phyloP scores from a whole-genome alignment of 2,888 invertebrate species.

The Stenodera caucasica region DNA sequence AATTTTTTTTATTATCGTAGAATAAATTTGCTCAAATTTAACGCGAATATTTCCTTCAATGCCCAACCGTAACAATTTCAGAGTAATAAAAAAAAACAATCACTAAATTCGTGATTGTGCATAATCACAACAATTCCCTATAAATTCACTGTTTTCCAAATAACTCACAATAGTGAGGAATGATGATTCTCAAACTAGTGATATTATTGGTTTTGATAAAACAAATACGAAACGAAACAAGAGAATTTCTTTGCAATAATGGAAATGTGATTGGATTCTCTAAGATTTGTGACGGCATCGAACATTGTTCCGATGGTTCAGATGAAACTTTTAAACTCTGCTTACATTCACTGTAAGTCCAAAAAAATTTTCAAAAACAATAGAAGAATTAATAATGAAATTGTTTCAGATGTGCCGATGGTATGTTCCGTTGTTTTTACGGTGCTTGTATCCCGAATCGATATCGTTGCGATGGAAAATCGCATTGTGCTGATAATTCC shows the following conservation, averaged over 20 bases:
- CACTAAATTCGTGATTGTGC: neutral
- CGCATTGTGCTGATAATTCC: slow-evolving; percentile 44
- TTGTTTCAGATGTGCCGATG: slow-evolving; percentile 33
- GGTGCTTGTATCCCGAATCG: slow-evolving; percentile 46
- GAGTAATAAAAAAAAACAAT: neutral
- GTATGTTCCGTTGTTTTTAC: slow-evolving; percentile 47
- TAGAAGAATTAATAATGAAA: neutral
- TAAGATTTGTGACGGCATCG: neutral
- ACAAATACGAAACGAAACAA: neutral
- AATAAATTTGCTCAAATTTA: neutral
- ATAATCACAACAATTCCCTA: neutral
- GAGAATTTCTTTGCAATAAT: neutral
- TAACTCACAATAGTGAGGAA: neutral
- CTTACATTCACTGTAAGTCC: neutral
- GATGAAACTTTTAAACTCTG: neutral
- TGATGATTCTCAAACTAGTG: neutral
- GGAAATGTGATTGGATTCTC: neutral
- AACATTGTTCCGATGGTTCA: neutral
- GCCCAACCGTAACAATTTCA: neutral
- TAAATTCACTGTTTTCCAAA: neutral
- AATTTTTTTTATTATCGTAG: neutral
- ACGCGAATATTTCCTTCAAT: neutral
- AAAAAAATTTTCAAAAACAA: too few species aligned
- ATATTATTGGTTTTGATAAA: neutral
- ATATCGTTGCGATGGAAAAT: slow-evolving; percentile 42